Percentiles rank a stretch among this genome's conserved stretches.
These are phyloP conservation scores for Cisticola juncidis DNA, from an alignment of 2,113 vertebrate genomes.

Conservation along the genomic window DNA sequence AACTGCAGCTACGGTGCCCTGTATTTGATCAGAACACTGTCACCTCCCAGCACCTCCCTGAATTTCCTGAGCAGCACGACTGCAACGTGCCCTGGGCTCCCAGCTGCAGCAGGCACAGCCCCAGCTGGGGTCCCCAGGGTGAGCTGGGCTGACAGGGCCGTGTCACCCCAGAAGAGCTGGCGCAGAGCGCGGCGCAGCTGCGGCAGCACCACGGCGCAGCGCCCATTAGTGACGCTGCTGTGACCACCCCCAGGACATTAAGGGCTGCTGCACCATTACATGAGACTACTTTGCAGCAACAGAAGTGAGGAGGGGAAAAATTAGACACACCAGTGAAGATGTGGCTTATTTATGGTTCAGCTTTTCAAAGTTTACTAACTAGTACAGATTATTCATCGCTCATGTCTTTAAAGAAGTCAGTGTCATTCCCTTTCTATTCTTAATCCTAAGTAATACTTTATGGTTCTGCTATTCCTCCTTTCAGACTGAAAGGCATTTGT, in stretches of 20 bases:
- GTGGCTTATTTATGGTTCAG: neutral
- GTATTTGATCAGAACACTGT: neutral
- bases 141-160: neutral
- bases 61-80: neutral
- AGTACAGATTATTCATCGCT: neutral
- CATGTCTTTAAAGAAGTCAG: neutral
- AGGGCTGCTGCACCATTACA: neutral
- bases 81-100: accelerated
- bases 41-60: neutral
- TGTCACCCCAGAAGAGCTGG: accelerated
- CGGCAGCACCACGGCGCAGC: neutral
- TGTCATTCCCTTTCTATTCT: neutral
- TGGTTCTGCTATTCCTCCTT: neutral
- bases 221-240: neutral
- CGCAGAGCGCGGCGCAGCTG: neutral
- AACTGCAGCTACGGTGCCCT: neutral
- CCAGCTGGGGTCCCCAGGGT: neutral
- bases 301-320: neutral
- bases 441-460: neutral
- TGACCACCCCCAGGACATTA: neutral
- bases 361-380: neutral
- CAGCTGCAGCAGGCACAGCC: neutral
- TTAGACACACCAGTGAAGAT: neutral
- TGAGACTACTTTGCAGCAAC: neutral
- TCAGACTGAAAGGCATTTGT: neutral